Percentiles rank a stretch among this genome's conserved stretches.
These are phyloP conservation scores for Timema cristinae DNA, from an alignment of 2,888 invertebrate species.

Conservation along the genomic window DNA sequence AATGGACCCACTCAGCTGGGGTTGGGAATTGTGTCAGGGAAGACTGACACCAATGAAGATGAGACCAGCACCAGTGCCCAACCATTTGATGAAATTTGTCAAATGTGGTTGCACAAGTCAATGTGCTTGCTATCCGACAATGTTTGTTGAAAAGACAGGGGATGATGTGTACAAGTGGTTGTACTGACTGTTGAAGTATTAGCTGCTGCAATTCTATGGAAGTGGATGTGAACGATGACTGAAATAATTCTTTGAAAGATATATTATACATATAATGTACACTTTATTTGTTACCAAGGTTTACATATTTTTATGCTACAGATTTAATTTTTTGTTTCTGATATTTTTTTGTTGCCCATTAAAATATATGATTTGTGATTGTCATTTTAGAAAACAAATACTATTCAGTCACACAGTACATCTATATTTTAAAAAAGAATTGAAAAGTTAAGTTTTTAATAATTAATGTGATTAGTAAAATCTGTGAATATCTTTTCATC, in stretches of 20 bases:
- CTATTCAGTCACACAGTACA: no score
- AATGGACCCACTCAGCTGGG: conserved; percentile 5
- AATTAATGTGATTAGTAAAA: no score
- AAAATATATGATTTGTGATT: no score
- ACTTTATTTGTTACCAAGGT: no score
- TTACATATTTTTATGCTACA: no score
- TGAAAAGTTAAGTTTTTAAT: no score
- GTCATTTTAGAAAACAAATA: no score
- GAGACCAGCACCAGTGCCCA: not conserved
- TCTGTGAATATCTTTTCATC: no score
- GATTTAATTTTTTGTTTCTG: no score
- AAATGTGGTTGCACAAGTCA: conserved; percentile 12
- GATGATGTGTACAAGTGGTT: not conserved
- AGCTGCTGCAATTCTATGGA: conserved; percentile 4
- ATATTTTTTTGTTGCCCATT: no score
- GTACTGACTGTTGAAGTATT: conserved; percentile 5
- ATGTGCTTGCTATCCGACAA: conserved; percentile 5
- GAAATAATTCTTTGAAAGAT: not conserved
- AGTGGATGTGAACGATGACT: not conserved
- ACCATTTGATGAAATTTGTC: conserved; percentile 1
- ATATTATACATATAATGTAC: no score
- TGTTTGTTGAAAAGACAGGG: not conserved
- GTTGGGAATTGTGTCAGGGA: conserved; percentile 6
- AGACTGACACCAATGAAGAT: conserved; percentile 13
- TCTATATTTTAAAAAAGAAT: no score